Evolutionary conservation across 2,113 vertebrate genomes (phyloP).

Genomic region (Alosa alosa): DNA sequence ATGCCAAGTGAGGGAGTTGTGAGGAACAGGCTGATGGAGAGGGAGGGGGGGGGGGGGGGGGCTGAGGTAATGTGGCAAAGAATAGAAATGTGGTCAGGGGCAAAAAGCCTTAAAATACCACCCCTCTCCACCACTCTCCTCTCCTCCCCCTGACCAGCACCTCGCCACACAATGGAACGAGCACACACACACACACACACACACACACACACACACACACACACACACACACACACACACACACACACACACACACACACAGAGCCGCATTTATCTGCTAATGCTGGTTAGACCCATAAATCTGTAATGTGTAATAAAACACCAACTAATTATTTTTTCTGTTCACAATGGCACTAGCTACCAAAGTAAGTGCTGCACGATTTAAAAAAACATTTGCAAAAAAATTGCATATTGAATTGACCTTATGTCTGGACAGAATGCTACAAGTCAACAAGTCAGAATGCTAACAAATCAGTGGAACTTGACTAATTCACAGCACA

Average conservation of each 20-base stretch:
- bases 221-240: constrained; percentile 36
- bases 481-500: too few species aligned
- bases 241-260: constrained; percentile 39
- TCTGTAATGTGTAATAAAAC: not conserved
- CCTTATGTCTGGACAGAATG: too few species aligned
- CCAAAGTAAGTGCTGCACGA: not conserved
- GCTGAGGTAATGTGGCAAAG: constrained; percentile 78
- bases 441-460: not conserved
- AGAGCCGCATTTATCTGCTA: constrained; percentile 33
- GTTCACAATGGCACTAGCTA: not conserved
- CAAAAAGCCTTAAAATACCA: constrained; percentile 73
- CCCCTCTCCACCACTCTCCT: constrained; percentile 25
- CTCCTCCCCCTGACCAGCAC: not conserved
- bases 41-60: constrained; percentile 43
- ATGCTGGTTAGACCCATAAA: not conserved
- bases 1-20: constrained; percentile 74
- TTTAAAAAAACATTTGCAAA: not conserved
- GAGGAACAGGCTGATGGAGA: constrained; percentile 65
- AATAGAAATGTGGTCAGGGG: constrained; percentile 69
- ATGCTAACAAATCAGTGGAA: not conserved
- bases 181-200: constrained; percentile 11
- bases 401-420: not conserved
- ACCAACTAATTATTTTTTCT: not conserved
- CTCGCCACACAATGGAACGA: not conserved
- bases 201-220: constrained; percentile 32